Evolutionary conservation across 2,888 invertebrate genomes (phyloP).

Genomic region (Amiota communis): DNA sequence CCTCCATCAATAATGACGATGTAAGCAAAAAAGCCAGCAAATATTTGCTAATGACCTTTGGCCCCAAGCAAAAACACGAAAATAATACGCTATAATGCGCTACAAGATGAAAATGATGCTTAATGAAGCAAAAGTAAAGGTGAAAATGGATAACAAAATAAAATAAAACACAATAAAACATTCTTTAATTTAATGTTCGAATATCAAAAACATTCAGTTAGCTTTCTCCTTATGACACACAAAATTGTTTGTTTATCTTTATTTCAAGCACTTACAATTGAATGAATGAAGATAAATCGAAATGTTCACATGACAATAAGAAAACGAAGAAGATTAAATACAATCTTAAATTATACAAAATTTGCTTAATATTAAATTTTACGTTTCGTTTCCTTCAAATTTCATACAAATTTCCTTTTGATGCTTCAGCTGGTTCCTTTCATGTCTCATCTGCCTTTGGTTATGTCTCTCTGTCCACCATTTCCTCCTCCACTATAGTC

Average conservation of each 20-base stretch:
- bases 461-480: too few relatives aligned
- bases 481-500: background rate
- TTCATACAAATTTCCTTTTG: constrained; percentile 15
- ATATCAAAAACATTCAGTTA: too few relatives aligned
- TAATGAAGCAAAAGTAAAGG: too few relatives aligned
- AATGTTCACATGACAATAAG: background rate
- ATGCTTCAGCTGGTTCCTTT: background rate
- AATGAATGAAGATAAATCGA: too few relatives aligned
- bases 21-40: constrained; percentile 3
- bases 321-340: constrained; percentile 1
- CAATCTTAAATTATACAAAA: constrained; percentile 15
- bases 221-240: too few relatives aligned
- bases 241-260: too few relatives aligned
- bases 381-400: constrained; percentile 20
- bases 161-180: background rate
- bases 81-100: background rate
- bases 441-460: background rate
- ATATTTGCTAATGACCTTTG: background rate
- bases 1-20: background rate
- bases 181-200: background rate
- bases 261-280: too few relatives aligned
- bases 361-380: constrained; percentile 22
- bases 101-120: too few relatives aligned
- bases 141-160: background rate
- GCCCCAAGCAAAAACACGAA: background rate